phyloP scores from a whole-genome alignment of 2,888 invertebrate genomes.

The Agrochola circellaris region DNA sequence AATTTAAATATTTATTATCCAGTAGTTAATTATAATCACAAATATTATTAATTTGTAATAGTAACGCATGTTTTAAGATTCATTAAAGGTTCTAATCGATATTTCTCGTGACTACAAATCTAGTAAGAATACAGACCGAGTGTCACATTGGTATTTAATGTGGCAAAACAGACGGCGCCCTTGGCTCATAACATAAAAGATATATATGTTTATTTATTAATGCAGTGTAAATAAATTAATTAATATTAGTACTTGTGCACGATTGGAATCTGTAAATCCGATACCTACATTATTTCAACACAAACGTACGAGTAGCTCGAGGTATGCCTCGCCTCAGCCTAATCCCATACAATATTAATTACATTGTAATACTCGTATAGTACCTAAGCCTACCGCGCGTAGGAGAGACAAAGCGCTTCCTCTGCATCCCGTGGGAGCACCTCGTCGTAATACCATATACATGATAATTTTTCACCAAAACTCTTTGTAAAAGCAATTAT shows the following conservation, averaged over 20 bases:
- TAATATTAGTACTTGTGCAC: slow-evolving; percentile 42
- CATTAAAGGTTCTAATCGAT: slow-evolving; percentile 44
- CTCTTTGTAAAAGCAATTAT: slow-evolving; percentile 90
- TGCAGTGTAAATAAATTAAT: slow-evolving; percentile 54
- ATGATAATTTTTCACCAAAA: slow-evolving; percentile 89
- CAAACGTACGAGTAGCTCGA: slow-evolving; percentile 16
- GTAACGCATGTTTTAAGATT: slow-evolving; percentile 31
- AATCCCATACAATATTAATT: slow-evolving; percentile 22
- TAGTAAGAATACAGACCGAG: slow-evolving; percentile 28
- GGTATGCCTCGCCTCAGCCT: slow-evolving; percentile 10
- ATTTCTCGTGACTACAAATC: slow-evolving; percentile 57
- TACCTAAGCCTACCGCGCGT: neutral
- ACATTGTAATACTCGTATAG: neutral
- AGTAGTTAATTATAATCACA: slow-evolving; percentile 3
- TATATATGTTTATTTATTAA: slow-evolving; percentile 52
- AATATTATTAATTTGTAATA: slow-evolving; percentile 23
- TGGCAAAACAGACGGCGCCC: slow-evolving; percentile 51
- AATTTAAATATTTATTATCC: slow-evolving; percentile 16
- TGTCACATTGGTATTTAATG: slow-evolving; percentile 57
- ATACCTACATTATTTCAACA: slow-evolving; percentile 50
- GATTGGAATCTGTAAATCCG: slow-evolving; percentile 50
- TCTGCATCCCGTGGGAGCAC: slow-evolving; percentile 78
- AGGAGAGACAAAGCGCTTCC: slow-evolving; percentile 50
- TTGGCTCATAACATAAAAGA: slow-evolving; percentile 51
- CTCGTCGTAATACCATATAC: slow-evolving; percentile 78